phyloP scores from a whole-genome alignment of 92 coral and sea anemone species.

The Umimayanthus kanabou region DNA sequence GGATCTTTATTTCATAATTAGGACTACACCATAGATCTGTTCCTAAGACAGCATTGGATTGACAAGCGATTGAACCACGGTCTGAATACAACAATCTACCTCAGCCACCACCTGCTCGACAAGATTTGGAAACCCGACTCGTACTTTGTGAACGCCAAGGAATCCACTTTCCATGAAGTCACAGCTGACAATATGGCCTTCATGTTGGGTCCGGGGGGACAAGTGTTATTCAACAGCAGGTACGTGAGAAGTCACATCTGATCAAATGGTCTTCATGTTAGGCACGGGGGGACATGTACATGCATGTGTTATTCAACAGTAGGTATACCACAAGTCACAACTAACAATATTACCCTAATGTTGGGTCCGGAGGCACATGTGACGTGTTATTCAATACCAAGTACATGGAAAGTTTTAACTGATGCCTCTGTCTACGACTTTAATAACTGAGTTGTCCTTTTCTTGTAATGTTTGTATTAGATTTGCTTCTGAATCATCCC shows the following conservation, averaged over 20 bases:
- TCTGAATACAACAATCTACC: conserved; percentile 20
- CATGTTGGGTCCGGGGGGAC: conserved; percentile 51
- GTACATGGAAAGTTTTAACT: neutral
- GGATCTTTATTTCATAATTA: neutral
- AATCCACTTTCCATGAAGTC: conserved; percentile 54
- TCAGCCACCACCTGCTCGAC: conserved; percentile 36
- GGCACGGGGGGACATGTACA: conserved; percentile 38
- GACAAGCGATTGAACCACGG: conserved; percentile 53
- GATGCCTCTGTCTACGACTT: neutral
- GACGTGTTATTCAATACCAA: conserved; percentile 28
- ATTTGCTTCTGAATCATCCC: too few species aligned
- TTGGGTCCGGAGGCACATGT: conserved; percentile 39
- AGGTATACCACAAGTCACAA: conserved; percentile 50
- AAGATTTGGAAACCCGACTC: conserved; percentile 57
- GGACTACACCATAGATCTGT: conserved; percentile 54
- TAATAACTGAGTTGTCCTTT: too few species aligned
- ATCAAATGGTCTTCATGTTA: conserved; percentile 41
- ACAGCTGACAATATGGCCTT: conserved; percentile 47
- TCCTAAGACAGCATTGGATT: conserved; percentile 50
- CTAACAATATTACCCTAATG: conserved; percentile 43
- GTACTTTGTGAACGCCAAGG: conserved; percentile 59
- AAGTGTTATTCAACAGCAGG: conserved; percentile 41
- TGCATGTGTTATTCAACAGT: conserved; percentile 20
- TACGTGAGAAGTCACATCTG: conserved; percentile 37
- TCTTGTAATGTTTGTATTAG: too few species aligned